Evolutionary conservation across 2,113 vertebrate genomes (phyloP).

Genomic region (Chascanopsetta lugubris): DNA sequence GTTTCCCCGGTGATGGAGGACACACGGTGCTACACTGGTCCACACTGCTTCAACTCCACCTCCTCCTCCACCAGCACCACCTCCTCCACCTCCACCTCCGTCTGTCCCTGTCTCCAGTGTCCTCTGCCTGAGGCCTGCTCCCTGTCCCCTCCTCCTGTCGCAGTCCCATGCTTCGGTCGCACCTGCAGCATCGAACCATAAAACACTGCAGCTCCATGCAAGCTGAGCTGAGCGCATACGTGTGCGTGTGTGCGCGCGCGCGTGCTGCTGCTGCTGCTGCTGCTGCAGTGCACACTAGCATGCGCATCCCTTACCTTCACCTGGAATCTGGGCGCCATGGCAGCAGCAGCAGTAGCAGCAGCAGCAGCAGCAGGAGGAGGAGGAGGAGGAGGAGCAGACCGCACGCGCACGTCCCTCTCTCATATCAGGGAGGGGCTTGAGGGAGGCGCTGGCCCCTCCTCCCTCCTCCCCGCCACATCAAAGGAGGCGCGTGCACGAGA

Average conservation of each 20-base stretch:
- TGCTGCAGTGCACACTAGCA: slow-evolving; percentile 33
- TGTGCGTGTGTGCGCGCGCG: background rate
- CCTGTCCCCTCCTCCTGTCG: slow-evolving; percentile 21
- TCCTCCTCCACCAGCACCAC: too few relatives aligned
- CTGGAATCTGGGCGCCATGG: slow-evolving; percentile 83
- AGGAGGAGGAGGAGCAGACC: too few relatives aligned
- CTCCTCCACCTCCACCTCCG: slow-evolving; percentile 9
- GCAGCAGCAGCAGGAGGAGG: too few relatives aligned
- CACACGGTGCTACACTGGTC: background rate
- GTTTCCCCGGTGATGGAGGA: too few relatives aligned
- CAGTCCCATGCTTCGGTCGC: slow-evolving; percentile 11
- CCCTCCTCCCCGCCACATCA: background rate
- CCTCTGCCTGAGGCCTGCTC: slow-evolving; percentile 56
- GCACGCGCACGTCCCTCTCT: slow-evolving; percentile 34
- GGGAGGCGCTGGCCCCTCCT: slow-evolving; percentile 1
- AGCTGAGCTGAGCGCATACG: too few relatives aligned
- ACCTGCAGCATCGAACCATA: slow-evolving; percentile 1
- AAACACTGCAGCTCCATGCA: background rate
- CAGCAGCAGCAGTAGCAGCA: too few relatives aligned
- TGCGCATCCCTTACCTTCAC: slow-evolving; percentile 83
- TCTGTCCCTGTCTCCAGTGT: slow-evolving; percentile 79
- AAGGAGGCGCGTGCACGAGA: background rate
- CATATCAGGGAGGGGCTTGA: slow-evolving; percentile 59
- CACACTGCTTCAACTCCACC: background rate
- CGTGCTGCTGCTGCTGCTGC: slow-evolving; percentile 45